Evolutionary conservation across 2,113 vertebrate genomes (phyloP), one percentile per base, ranked within the genome.

Genomic region (Perca fluviatilis): DNA sequence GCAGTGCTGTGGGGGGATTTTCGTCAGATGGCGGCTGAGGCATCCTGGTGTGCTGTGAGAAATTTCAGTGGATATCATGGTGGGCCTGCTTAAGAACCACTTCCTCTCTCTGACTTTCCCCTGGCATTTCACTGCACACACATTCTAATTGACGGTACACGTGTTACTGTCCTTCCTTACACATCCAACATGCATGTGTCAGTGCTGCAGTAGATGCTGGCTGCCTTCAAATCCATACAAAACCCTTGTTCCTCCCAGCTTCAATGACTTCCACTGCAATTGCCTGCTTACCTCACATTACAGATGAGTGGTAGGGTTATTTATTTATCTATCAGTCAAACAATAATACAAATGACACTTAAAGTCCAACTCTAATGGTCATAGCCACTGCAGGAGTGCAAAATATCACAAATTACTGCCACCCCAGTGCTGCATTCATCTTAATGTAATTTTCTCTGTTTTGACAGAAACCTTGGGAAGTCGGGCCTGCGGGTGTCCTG

Each of bases 401-500:
- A 67, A 77, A 81, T 54, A 68, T 69, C n/a, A 81, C 67, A 84
- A 82, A 85, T 83, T 76, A 76, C 58, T 84, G 87, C 79, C 80
- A 74, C 64, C 70, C 70, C 49, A 54, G 77, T 69, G 62, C 50
- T 53, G 36, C 63, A 72, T 89, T 79, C 73, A 84, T 80, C 46
- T 78, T 79, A 77, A 91, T 82, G 36, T 57, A 36, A 71, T 85
- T 89, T 61, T 84, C 65, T 90, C 18, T 93, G 94, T 97, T 74
- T 88, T 93, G 72, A 91, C 95, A 99, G 98, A 96, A 99, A 99
- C 93, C 96, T 99, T 23, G 98, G 98, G 64, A 99, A 99, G 92
- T 99, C 98, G 0, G 98, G 98, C 80, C 94, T 99, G 90, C 95
- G 98, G 9, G 98, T 99, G 78, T 99, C 98, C 92, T 99, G 98